Percentiles rank a stretch among this genome's conserved stretches.
phyloP scores from a whole-genome alignment of 2,888 invertebrate species.

The Scaptomyza cyrtandrae region DNA sequence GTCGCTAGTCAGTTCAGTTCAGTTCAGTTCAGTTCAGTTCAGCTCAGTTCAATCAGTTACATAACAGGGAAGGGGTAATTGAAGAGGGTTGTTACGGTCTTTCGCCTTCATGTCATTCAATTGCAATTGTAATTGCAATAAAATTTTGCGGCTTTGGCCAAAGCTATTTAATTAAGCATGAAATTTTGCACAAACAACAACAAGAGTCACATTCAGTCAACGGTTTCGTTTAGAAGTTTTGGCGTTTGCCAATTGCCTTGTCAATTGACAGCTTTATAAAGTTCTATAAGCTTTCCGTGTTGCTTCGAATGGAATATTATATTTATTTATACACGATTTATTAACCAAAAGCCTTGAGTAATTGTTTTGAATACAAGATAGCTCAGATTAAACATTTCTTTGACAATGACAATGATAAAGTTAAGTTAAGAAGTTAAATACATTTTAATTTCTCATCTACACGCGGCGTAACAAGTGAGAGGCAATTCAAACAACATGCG shows the following conservation, averaged over 20 bases:
- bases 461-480: constrained; percentile 13
- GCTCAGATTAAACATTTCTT: too few species aligned
- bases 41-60: neutral
- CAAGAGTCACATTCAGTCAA: neutral
- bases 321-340: neutral
- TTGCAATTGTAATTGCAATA: constrained; percentile 65
- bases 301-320: neutral
- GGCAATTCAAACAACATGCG: constrained; percentile 17
- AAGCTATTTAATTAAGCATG: constrained; percentile 72
- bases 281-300: neutral
- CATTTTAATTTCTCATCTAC: neutral
- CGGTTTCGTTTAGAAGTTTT: neutral
- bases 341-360: too few species aligned
- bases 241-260: too few species aligned
- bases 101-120: constrained; percentile 26
- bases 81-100: constrained; percentile 25
- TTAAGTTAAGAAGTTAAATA: neutral
- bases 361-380: too few species aligned
- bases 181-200: constrained; percentile 28
- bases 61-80: neutral
- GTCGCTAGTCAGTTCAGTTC: constrained; percentile 30
- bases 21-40: constrained; percentile 4
- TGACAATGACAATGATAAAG: too few species aligned
- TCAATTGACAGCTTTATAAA: neutral
- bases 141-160: constrained; percentile 65